These are phyloP conservation scores for Danio rerio DNA, from an alignment of 2,113 vertebrate species.

Conservation along the genomic window DNA sequence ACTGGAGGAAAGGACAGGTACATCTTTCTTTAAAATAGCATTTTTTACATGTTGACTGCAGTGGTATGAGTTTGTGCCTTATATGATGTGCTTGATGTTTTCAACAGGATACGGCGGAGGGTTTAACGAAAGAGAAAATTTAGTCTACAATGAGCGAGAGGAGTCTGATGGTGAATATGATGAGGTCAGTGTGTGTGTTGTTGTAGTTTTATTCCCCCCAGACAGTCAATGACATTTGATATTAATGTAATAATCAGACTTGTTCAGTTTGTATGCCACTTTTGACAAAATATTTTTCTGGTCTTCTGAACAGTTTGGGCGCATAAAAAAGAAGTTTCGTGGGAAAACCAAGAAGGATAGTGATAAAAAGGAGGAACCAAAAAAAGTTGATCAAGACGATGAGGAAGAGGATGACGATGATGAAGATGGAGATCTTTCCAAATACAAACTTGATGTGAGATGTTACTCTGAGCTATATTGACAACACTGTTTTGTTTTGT, in stretches of 20 bases:
- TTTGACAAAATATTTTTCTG: background rate
- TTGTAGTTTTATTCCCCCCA: background rate
- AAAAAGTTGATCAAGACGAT: constrained; percentile 79
- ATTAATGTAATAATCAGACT: background rate
- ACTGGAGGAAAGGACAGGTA: constrained; percentile 96
- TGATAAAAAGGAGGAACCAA: constrained; percentile 85
- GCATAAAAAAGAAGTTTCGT: constrained; percentile 97
- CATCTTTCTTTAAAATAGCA: background rate
- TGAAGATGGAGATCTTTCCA: constrained; percentile 95
- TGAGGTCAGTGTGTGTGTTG: constrained; percentile 79
- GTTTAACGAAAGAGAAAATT: constrained; percentile 98
- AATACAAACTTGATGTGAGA: constrained; percentile 95
- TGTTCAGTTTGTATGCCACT: background rate
- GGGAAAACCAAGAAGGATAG: constrained; percentile 87
- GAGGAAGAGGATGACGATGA: constrained; percentile 92
- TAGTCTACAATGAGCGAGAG: constrained; percentile 97
- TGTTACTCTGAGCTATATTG: background rate
- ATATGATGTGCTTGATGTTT: background rate
- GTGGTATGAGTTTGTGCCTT: background rate
- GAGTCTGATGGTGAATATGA: constrained; percentile 99
- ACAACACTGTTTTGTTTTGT: background rate
- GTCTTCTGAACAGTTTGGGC: constrained; percentile 84
- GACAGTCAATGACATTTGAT: no score
- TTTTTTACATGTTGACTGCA: background rate
- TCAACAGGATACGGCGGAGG: constrained; percentile 93